These are phyloP conservation scores for Tetraneura akinire DNA, from an alignment of 1,140 invertebrate genomes.

Conservation along the genomic window DNA sequence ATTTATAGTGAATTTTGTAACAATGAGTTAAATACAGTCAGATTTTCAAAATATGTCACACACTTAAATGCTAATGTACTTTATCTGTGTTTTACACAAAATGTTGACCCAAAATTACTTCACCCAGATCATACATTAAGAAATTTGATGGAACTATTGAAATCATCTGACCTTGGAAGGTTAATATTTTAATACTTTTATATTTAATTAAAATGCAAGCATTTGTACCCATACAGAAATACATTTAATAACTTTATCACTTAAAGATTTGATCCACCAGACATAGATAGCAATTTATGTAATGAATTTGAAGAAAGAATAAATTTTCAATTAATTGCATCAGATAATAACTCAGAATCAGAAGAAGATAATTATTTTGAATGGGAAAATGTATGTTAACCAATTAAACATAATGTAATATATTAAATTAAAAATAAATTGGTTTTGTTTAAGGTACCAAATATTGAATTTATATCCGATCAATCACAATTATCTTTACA, in stretches of 20 bases:
- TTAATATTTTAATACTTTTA: too few species aligned
- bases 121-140: constrained; percentile 72
- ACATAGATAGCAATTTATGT: constrained; percentile 15
- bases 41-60: constrained; percentile 74
- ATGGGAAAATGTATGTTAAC: constrained; percentile 34
- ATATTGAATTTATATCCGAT: constrained; percentile 3
- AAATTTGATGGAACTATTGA: constrained; percentile 73
- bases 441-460: constrained; percentile 11
- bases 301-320: constrained; percentile 25
- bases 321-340: constrained; percentile 2
- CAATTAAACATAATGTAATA: too few species aligned
- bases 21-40: constrained; percentile 69
- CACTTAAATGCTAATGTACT: constrained; percentile 80
- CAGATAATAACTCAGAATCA: not conserved
- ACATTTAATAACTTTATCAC: too few species aligned
- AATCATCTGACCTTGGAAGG: constrained; percentile 72
- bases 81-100: constrained; percentile 79
- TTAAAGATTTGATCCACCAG: constrained; percentile 2
- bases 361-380: constrained; percentile 48
- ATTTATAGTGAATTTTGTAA: constrained; percentile 74
- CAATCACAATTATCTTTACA: constrained; percentile 21
- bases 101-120: constrained; percentile 67
- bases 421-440: too few species aligned
- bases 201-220: too few species aligned
- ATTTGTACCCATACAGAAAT: too few species aligned